These are phyloP conservation scores for Anthophora plumipes DNA, from an alignment of 2,888 invertebrate species.

Conservation along the genomic window DNA sequence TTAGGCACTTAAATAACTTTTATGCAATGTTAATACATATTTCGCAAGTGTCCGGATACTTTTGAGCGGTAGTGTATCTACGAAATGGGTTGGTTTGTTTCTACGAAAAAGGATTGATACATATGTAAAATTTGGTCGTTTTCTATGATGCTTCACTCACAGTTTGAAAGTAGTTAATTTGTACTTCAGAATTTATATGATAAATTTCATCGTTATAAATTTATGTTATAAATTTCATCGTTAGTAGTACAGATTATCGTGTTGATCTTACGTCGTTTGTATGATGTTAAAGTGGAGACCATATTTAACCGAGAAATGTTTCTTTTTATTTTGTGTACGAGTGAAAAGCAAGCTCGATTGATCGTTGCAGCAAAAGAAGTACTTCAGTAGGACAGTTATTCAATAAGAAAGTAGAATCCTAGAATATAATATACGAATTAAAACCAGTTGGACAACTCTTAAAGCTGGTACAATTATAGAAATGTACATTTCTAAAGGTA, in stretches of 20 bases:
- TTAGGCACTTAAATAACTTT: too few species aligned
- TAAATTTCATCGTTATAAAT: background rate
- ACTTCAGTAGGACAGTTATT: background rate
- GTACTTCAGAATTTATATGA: background rate
- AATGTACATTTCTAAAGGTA: background rate
- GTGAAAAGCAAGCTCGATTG: conserved; percentile 8
- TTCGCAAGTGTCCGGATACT: too few species aligned
- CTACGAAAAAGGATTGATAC: background rate
- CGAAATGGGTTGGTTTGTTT: background rate
- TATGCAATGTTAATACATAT: too few species aligned
- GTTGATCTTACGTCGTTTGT: background rate
- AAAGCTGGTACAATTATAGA: background rate
- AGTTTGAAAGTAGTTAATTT: background rate
- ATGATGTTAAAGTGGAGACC: background rate
- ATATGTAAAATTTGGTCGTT: background rate
- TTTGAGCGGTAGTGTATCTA: too few species aligned
- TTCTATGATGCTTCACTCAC: background rate
- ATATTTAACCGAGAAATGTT: background rate
- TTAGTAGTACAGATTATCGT: background rate
- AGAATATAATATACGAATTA: background rate
- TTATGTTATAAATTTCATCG: too few species aligned
- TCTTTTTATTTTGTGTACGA: conserved; percentile 1
- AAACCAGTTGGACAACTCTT: background rate
- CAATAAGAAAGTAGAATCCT: background rate
- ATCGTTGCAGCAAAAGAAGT: background rate